These are phyloP conservation scores for Pseudomugil tenellus DNA, from an alignment of 2,797 vertebrate genomes.

Conservation along the genomic window DNA sequence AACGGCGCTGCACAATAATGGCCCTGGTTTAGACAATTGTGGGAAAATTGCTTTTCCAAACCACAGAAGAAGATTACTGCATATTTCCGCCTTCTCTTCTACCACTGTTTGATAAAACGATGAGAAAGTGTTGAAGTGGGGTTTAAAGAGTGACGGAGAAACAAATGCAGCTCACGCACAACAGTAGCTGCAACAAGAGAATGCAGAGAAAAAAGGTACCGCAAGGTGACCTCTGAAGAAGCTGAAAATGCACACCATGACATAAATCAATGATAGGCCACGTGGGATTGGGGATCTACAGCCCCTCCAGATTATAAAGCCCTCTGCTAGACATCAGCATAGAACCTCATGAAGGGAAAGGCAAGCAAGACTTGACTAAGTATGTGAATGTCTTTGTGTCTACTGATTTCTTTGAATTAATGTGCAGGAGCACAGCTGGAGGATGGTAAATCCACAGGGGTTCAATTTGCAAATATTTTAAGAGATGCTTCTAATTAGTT, in stretches of 20 bases:
- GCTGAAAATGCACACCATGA: conserved; percentile 78
- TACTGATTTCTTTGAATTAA: conserved; percentile 42
- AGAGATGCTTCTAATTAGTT: conserved; percentile 59
- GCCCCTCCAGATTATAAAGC: conserved; percentile 66
- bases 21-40: conserved; percentile 32
- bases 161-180: conserved; percentile 59
- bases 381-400: conserved; percentile 24
- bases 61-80: conserved; percentile 31
- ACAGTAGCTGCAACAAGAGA: conserved; percentile 48
- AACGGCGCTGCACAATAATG: conserved; percentile 37
- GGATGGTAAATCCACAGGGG: conserved; percentile 26
- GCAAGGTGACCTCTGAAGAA: conserved; percentile 81
- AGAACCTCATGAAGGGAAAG: conserved; percentile 36
- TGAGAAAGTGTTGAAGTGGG: conserved; percentile 34
- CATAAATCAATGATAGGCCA: conserved; percentile 78
- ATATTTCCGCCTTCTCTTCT: conserved; percentile 33
- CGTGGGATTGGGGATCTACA: conserved; percentile 65
- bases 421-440: conserved; percentile 19
- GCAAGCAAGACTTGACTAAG: conserved; percentile 32
- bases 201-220: conserved; percentile 67
- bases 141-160: conserved; percentile 47
- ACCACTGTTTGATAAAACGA: conserved; percentile 25
- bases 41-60: conserved; percentile 39
- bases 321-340: conserved; percentile 63
- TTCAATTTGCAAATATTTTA: conserved; percentile 49